Evolutionary conservation across 2,888 invertebrate genomes (phyloP).

Genomic region (Helicoverpa assulta): DNA sequence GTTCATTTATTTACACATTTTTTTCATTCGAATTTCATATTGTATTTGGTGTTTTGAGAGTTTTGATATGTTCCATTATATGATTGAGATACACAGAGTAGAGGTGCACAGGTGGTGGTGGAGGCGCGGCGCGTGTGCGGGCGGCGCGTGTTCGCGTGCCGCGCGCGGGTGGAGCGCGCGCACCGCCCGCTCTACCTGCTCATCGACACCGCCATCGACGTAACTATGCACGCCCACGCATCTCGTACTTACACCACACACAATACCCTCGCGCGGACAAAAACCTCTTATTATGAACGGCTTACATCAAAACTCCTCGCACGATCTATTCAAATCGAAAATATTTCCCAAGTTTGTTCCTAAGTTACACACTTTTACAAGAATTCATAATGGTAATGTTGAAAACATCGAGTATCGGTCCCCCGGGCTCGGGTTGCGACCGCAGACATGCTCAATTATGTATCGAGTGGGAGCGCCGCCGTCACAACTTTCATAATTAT

Average conservation of each 20-base stretch:
- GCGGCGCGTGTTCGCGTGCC: conserved; percentile 71
- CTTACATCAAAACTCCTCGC: conserved; percentile 11
- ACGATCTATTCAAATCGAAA: conserved; percentile 21
- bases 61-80: no score
- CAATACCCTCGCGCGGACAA: no score
- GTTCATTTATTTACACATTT: no score
- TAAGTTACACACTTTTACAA: conserved; percentile 18
- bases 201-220: conserved; percentile 75
- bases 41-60: no score
- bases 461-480: not conserved
- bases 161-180: conserved; percentile 67
- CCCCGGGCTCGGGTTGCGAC: not conserved
- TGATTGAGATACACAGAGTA: no score
- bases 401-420: conserved; percentile 16
- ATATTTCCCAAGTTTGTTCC: conserved; percentile 22
- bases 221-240: conserved; percentile 48
- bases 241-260: no score
- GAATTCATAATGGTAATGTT: conserved; percentile 23
- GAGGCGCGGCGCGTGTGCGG: conserved; percentile 69
- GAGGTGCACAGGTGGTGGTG: conserved; percentile 71
- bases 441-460: conserved; percentile 12
- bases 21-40: no score
- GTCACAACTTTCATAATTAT: conserved; percentile 25
- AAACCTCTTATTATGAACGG: conserved; percentile 26
- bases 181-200: conserved; percentile 72